Evolutionary conservation across 2,888 invertebrate species (phyloP), one percentile per base, ranked within the genome.

Genomic region (Cryptus viduatorius): DNA sequence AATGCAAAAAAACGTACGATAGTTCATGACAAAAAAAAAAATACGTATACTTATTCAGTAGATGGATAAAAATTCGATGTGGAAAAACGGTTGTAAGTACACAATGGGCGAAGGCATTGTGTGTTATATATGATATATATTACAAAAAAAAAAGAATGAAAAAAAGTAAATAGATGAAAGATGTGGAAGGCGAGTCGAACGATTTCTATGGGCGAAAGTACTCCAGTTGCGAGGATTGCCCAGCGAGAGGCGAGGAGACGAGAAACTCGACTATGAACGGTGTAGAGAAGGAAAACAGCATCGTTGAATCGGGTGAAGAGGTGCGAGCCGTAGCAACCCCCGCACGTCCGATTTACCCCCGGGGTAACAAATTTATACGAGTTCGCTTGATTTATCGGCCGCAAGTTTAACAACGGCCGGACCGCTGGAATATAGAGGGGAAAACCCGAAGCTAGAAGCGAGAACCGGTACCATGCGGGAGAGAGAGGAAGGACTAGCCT

Each of bases 311-410:
- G 61, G 31, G 61, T 29, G 50, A 84, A 71, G 61, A 72, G 75
- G 68, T 81, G 80, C 69, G 56, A 86, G 77, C 67, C 83, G 78
- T 3, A 19, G 82, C 73, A 85, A 85, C 87, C 87, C 87, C 87
- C 88, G 29, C 89, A 87, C 89, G 89, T 90, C 89, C 90, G 91
- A 91, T 91, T 91, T 90, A 85, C 79, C 86, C 82, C 89, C 88
- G 88, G 88, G 89, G 89, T 91, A 90, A 91, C 92, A 92, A 92
- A 92, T 92, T 92, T 92, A 92, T 92, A 92, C 90, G 90, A 91
- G 91, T 90, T 89, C 87, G 87, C 87, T 88, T 92, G 92, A 92
- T 91, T 91, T 91, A 91, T 92, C 88, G 91, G 87, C 90, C 89
- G 88, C 90, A 91, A 91, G 92, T 92, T 92, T 90, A 92, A 92